phyloP scores from a whole-genome alignment of 2,888 invertebrate genomes.

The Cephus nigrinus region DNA sequence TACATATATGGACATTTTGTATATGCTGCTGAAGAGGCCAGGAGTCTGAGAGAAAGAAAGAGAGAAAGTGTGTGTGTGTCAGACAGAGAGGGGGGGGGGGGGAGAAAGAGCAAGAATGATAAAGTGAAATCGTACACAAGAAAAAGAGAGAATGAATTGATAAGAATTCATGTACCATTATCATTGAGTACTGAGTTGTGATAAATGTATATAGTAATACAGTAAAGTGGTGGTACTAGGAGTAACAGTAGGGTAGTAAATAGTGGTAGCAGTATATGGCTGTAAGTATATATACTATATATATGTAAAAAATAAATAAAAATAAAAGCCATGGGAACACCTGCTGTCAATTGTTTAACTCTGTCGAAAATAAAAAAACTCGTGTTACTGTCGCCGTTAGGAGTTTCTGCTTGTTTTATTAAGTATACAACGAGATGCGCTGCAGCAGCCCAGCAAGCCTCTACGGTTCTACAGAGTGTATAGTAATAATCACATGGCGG shows the following conservation, averaged over 20 bases:
- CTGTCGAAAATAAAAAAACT: background rate
- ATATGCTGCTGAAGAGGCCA: background rate
- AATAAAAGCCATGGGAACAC: background rate
- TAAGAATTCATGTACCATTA: background rate
- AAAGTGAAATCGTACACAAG: too few relatives aligned
- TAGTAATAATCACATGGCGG: background rate
- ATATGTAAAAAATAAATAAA: background rate
- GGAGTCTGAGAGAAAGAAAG: background rate
- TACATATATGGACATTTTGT: constrained; percentile 2
- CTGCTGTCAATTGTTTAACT: background rate
- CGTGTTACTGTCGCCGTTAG: background rate
- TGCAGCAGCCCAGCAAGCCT: constrained; percentile 24
- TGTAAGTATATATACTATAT: background rate
- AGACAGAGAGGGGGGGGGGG: background rate
- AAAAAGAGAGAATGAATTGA: background rate
- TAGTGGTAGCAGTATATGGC: background rate
- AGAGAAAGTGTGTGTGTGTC: background rate
- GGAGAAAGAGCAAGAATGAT: background rate
- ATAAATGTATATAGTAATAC: background rate
- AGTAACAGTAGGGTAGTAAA: background rate
- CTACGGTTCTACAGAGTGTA: constrained; percentile 17
- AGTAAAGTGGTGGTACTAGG: background rate
- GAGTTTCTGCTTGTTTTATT: background rate
- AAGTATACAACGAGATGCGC: constrained; percentile 15
- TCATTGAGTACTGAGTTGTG: background rate